Conservation (phyloP, 1,140 invertebrate species). For the Pseudobourletiella spinata region DNA sequence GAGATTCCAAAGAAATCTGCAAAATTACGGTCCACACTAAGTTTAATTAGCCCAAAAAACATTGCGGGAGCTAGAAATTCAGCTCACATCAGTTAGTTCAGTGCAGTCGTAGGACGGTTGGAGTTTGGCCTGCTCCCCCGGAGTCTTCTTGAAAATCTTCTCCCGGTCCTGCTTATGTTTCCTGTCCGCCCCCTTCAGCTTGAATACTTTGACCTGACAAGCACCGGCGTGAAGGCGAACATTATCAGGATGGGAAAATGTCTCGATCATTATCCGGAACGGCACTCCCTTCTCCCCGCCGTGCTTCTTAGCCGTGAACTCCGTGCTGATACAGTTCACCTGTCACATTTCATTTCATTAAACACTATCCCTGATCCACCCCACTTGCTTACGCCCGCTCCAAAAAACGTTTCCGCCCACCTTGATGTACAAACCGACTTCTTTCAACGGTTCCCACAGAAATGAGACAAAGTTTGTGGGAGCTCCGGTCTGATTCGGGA, state of each 20-base stretch:
- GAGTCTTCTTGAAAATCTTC: slow-evolving; percentile 79
- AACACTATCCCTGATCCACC: too few relatives aligned
- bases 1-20: slow-evolving; percentile 44
- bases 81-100: slow-evolving; percentile 70
- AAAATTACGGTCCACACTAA: slow-evolving; percentile 6
- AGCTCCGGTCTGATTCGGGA: slow-evolving; percentile 56
- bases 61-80: neutral
- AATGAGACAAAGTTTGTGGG: slow-evolving; percentile 78
- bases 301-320: slow-evolving; percentile 96
- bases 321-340: slow-evolving; percentile 95
- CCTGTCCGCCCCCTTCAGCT: slow-evolving; percentile 85
- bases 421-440: slow-evolving; percentile 87
- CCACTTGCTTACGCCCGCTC: too few relatives aligned
- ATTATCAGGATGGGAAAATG: slow-evolving; percentile 52
- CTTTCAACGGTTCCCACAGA: slow-evolving; percentile 91
- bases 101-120: slow-evolving; percentile 93
- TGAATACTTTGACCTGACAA: slow-evolving; percentile 55
- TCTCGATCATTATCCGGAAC: slow-evolving; percentile 89
- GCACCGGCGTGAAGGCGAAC: slow-evolving; percentile 76
- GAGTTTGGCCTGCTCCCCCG: slow-evolving; percentile 83
- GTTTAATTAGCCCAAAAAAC: neutral
- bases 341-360: too few relatives aligned
- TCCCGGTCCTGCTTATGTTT: slow-evolving; percentile 96
- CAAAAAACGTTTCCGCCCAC: too few relatives aligned
- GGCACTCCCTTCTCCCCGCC: slow-evolving; percentile 96